These are phyloP conservation scores for Danio tinwini DNA, from an alignment of 2,797 vertebrate genomes.

Conservation along the genomic window DNA sequence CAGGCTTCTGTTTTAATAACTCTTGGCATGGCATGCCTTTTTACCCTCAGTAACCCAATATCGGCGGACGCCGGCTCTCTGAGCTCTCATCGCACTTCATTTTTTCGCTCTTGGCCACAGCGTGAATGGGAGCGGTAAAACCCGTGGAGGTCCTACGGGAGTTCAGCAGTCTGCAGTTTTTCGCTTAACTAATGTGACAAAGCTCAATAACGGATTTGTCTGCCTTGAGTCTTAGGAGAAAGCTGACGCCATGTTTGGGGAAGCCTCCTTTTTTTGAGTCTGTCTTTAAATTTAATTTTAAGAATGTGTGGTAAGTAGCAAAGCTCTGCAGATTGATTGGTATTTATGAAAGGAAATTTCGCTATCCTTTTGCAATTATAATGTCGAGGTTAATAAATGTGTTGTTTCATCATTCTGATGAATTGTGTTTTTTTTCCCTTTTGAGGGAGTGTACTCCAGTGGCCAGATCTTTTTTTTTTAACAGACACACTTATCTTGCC, in stretches of 20 bases:
- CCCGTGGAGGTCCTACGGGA: conserved; percentile 51
- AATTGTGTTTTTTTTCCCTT: conserved; percentile 46
- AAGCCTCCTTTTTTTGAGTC: conserved; percentile 38
- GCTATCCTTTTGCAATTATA: conserved; percentile 42
- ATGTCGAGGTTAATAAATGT: conserved; percentile 39
- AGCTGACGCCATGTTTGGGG: conserved; percentile 43
- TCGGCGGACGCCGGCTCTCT: conserved; percentile 63
- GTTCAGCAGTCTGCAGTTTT: conserved; percentile 54
- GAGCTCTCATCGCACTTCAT: conserved; percentile 66
- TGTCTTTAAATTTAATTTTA: conserved; percentile 30
- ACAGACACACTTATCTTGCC: conserved; percentile 48
- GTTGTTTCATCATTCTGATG: conserved; percentile 33
- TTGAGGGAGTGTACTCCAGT: conserved; percentile 8
- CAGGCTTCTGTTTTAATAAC: conserved; percentile 80
- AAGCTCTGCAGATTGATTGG: conserved; percentile 55
- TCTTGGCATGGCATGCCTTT: conserved; percentile 64
- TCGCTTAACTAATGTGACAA: conserved; percentile 58
- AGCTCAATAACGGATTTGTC: conserved; percentile 45
- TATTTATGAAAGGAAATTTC: conserved; percentile 50
- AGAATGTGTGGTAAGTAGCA: conserved; percentile 55
- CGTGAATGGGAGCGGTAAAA: conserved; percentile 58
- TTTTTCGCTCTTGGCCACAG: conserved; percentile 63
- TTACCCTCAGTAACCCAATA: conserved; percentile 72
- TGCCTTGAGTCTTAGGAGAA: conserved; percentile 36
- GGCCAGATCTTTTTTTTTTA: conserved; percentile 34